Percentiles rank a stretch among this genome's conserved stretches.
Conservation (phyloP, 2,888 invertebrate species). For the Cerceris rybyensis region DNA sequence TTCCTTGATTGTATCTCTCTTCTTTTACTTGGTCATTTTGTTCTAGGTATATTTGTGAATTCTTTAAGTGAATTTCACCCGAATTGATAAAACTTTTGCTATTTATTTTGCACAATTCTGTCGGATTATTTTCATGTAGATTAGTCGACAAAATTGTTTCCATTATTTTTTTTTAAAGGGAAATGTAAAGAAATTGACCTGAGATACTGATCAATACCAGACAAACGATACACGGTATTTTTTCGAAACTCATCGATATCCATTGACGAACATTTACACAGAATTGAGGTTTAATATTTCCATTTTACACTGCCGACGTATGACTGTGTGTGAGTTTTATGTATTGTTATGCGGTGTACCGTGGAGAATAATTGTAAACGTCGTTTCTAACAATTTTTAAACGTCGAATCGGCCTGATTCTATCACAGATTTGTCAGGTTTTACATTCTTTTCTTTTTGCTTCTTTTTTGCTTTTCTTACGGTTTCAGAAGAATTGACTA, state of each 20-base stretch:
- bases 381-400: background rate
- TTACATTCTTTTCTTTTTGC: background rate
- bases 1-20: background rate
- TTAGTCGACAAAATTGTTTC: too few relatives aligned
- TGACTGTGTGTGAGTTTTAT: background rate
- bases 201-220: background rate
- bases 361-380: background rate
- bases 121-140: background rate
- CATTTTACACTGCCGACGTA: background rate
- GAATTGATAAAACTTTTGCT: background rate
- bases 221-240: background rate
- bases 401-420: conserved; percentile 2
- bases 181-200: too few relatives aligned
- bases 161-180: too few relatives aligned
- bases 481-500: background rate
- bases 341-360: background rate
- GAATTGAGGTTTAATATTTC: conserved; percentile 22
- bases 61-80: background rate
- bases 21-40: background rate
- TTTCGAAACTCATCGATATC: conserved; percentile 15
- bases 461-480: background rate
- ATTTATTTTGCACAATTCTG: background rate
- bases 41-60: background rate
- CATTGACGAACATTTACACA: conserved; percentile 25
- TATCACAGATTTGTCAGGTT: conserved; percentile 39